Evolutionary conservation across 2,888 invertebrate genomes (phyloP).

Genomic region (Aphodius sticticus): DNA sequence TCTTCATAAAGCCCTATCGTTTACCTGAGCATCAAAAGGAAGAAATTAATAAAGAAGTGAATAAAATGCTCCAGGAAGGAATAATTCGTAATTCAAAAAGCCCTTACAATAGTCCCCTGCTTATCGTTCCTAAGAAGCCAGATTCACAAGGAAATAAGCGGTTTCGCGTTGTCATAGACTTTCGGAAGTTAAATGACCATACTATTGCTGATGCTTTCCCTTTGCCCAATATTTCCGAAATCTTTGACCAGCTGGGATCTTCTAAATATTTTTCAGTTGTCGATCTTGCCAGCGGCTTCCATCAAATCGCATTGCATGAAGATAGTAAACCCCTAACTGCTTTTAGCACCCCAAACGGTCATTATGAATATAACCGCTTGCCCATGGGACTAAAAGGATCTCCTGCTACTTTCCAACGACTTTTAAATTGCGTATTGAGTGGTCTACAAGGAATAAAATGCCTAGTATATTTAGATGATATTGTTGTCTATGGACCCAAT

Average conservation of each 20-base stretch:
- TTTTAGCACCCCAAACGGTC: slow-evolving; percentile 35
- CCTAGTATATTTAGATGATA: slow-evolving; percentile 37
- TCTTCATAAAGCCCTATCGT: slow-evolving; percentile 34
- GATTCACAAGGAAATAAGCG: slow-evolving; percentile 38
- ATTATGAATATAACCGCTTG: slow-evolving; percentile 37
- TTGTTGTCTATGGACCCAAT: slow-evolving; percentile 33
- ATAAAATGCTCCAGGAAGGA: slow-evolving; percentile 37
- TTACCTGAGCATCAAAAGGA: slow-evolving; percentile 33
- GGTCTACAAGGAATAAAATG: slow-evolving; percentile 33
- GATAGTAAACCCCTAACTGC: slow-evolving; percentile 38
- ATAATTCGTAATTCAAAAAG: slow-evolving; percentile 41
- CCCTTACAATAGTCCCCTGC: slow-evolving; percentile 40
- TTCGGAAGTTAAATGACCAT: slow-evolving; percentile 27
- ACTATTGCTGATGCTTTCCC: slow-evolving; percentile 40
- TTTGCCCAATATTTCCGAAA: slow-evolving; percentile 44
- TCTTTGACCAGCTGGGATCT: slow-evolving; percentile 45
- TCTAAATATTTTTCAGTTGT: slow-evolving; percentile 45
- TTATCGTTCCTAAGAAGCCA: slow-evolving; percentile 39
- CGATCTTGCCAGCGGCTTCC: slow-evolving; percentile 44
- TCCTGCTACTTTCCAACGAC: slow-evolving; percentile 33
- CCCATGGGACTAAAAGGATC: slow-evolving; percentile 36
- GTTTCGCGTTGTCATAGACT: slow-evolving; percentile 41
- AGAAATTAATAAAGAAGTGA: slow-evolving; percentile 37
- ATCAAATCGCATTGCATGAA: slow-evolving; percentile 47
- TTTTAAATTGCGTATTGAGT: slow-evolving; percentile 33